These are phyloP conservation scores for Dolichopus griseipennis DNA, from an alignment of 2,888 invertebrate species.

Conservation along the genomic window DNA sequence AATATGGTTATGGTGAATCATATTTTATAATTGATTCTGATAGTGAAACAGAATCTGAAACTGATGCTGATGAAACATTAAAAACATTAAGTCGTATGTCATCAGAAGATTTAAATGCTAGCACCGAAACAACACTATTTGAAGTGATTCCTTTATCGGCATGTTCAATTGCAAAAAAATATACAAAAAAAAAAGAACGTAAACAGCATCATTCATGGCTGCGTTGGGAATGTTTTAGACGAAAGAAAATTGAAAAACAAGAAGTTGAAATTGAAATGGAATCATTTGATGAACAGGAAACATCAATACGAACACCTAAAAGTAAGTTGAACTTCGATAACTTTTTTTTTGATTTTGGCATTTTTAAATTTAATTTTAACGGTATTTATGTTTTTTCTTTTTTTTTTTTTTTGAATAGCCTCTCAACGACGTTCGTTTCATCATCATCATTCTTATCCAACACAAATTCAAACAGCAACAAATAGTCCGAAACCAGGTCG, in stretches of 20 bases:
- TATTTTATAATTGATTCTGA: slow-evolving; percentile 55
- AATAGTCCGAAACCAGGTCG: background rate
- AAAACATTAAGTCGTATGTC: slow-evolving; percentile 25
- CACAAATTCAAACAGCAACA: background rate
- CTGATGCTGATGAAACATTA: slow-evolving; percentile 35
- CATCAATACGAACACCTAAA: background rate
- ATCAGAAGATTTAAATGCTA: slow-evolving; percentile 32
- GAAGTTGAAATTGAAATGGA: slow-evolving; percentile 7
- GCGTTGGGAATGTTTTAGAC: slow-evolving; percentile 18
- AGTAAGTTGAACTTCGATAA: background rate
- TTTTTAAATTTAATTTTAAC: too few relatives aligned
- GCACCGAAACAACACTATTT: slow-evolving; percentile 42
- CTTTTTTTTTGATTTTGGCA: too few relatives aligned
- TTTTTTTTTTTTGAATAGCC: background rate
- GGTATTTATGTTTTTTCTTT: background rate
- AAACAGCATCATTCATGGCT: slow-evolving; percentile 11
- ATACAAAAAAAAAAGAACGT: slow-evolving; percentile 11
- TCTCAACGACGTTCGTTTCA: background rate
- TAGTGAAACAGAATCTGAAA: slow-evolving; percentile 53
- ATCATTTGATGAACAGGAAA: slow-evolving; percentile 15
- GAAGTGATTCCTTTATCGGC: slow-evolving; percentile 59
- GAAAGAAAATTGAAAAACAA: slow-evolving; percentile 17
- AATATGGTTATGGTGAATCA: slow-evolving; percentile 70
- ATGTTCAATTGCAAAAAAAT: slow-evolving; percentile 46
- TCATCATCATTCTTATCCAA: background rate